Conservation (phyloP, 2,888 invertebrate genomes). For the Venustoraphidia nigricollis region DNA sequence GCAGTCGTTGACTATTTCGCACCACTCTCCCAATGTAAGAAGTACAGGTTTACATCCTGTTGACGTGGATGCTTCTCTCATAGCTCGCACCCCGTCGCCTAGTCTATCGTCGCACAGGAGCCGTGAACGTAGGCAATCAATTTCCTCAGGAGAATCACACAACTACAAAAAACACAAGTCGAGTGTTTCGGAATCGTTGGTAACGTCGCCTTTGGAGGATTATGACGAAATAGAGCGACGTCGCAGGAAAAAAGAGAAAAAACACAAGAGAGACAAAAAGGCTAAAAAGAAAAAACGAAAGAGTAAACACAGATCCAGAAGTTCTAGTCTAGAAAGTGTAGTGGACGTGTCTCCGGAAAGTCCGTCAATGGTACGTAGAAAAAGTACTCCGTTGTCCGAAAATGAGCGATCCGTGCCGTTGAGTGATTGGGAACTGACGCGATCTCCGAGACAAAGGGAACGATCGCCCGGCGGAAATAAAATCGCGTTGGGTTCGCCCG, state of each 20-base stretch:
- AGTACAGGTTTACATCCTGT: slow-evolving; percentile 14
- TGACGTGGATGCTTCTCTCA: slow-evolving; percentile 27
- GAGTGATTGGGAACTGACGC: slow-evolving; percentile 32
- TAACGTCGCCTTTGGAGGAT: slow-evolving; percentile 8
- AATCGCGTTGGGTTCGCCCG: slow-evolving; percentile 35
- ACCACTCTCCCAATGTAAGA: slow-evolving; percentile 16
- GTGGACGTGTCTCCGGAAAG: slow-evolving; percentile 34
- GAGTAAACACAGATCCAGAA: slow-evolving; percentile 46
- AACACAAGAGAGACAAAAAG: slow-evolving; percentile 49
- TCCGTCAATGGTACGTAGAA: slow-evolving; percentile 14
- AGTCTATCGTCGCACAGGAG: slow-evolving; percentile 13
- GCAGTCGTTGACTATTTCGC: slow-evolving; percentile 7
- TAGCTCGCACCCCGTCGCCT: slow-evolving; percentile 33
- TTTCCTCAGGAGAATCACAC: slow-evolving; percentile 25
- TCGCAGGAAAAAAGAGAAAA: slow-evolving; percentile 55
- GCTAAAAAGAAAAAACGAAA: slow-evolving; percentile 55
- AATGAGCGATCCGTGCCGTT: slow-evolving; percentile 27
- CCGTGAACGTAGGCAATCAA: slow-evolving; percentile 26
- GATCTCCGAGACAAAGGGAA: slow-evolving; percentile 6
- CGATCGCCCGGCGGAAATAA: slow-evolving; percentile 25
- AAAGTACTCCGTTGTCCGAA: slow-evolving; percentile 15
- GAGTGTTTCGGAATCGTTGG: slow-evolving; percentile 21
- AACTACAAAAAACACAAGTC: slow-evolving; percentile 5
- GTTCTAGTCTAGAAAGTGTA: slow-evolving; percentile 50
- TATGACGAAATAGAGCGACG: slow-evolving; percentile 25